phyloP scores from a whole-genome alignment of 2,797 vertebrate species.

The Muscicapa comitata region DNA sequence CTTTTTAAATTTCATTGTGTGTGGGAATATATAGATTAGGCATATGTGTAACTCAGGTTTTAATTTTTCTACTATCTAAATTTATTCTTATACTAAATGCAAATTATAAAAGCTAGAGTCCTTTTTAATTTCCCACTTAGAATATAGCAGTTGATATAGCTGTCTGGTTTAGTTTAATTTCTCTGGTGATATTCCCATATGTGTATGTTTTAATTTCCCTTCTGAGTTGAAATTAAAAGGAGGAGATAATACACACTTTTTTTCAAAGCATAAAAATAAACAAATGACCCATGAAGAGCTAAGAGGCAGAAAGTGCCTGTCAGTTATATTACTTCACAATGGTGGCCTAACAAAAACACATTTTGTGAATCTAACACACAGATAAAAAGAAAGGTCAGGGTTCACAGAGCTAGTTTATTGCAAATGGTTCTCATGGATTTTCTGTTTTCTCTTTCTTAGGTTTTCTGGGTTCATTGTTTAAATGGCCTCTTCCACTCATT shows the following conservation, averaged over 20 bases:
- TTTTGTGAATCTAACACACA: constrained; percentile 88
- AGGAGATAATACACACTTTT: constrained; percentile 48
- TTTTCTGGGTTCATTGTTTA: constrained; percentile 99
- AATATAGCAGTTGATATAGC: background rate
- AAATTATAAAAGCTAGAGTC: background rate
- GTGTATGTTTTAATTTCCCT: constrained; percentile 23
- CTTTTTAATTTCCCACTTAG: background rate
- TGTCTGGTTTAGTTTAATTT: background rate
- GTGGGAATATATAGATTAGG: background rate
- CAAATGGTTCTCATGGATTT: constrained; percentile 88
- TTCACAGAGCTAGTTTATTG: constrained; percentile 87
- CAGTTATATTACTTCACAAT: constrained; percentile 87
- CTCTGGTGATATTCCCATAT: background rate
- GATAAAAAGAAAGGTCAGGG: constrained; percentile 91
- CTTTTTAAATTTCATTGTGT: background rate
- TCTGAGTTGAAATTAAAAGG: constrained; percentile 55
- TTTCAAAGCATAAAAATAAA: constrained; percentile 77
- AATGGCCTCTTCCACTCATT: constrained; percentile 99
- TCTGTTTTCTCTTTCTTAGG: constrained; percentile 86
- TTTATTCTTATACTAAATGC: background rate
- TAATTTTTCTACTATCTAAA: background rate
- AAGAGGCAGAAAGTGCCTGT: constrained; percentile 91
- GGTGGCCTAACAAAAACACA: constrained; percentile 89
- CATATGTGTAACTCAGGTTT: background rate
- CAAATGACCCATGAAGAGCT: constrained; percentile 77